Percentiles rank a stretch among this genome's conserved stretches.
phyloP scores from a whole-genome alignment of 1,140 invertebrate genomes.

The Drosophila obscura region DNA sequence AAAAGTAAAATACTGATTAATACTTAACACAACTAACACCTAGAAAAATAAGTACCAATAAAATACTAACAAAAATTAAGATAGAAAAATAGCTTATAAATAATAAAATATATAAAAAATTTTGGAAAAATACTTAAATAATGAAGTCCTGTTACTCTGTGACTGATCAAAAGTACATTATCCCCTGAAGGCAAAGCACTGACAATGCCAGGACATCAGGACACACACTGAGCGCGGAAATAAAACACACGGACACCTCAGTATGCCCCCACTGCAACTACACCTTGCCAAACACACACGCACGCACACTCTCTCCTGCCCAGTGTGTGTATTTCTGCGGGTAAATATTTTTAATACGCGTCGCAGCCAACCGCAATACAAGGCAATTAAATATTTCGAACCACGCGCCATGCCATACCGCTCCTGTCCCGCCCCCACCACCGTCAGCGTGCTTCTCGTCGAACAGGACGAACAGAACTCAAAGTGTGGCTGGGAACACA shows the following conservation, averaged over 20 bases:
- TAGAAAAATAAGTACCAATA: too few relatives aligned
- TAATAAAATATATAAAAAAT: too few relatives aligned
- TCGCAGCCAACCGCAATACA: conserved; percentile 79
- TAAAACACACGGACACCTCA: conserved; percentile 67
- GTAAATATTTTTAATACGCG: conserved; percentile 81
- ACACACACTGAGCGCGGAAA: conserved; percentile 1
- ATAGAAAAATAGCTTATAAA: too few relatives aligned
- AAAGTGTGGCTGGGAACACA: conserved; percentile 46
- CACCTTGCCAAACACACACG: too few relatives aligned
- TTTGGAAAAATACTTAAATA: too few relatives aligned
- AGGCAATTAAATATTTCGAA: conserved; percentile 81
- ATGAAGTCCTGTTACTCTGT: too few relatives aligned
- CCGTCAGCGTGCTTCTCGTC: not conserved
- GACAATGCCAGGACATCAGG: conserved; percentile 6
- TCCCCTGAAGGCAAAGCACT: too few relatives aligned
- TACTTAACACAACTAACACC: too few relatives aligned
- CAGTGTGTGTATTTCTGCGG: conserved; percentile 37
- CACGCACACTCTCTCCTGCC: not conserved
- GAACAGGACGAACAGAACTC: conserved; percentile 28
- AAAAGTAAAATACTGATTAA: not conserved
- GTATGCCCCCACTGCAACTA: not conserved
- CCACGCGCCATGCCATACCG: conserved; percentile 45
- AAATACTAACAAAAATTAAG: too few relatives aligned
- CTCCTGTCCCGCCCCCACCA: conserved; percentile 14
- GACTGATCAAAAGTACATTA: too few relatives aligned